Evolutionary conservation across 2,888 invertebrate genomes (phyloP).

Genomic region (Brenthis ino): DNA sequence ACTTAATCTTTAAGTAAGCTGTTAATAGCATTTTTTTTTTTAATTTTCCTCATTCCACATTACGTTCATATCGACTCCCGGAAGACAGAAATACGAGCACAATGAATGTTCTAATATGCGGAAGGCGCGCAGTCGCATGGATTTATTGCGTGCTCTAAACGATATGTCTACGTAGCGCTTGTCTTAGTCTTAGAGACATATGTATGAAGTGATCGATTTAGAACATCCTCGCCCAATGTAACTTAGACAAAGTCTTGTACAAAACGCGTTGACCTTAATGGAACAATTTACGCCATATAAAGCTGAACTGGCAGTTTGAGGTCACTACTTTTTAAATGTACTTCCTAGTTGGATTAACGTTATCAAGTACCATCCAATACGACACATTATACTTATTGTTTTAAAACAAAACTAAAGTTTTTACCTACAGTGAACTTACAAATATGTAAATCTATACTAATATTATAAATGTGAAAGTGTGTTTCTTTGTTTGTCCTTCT

Average conservation of each 20-base stretch:
- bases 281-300: constrained; percentile 61
- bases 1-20: constrained; percentile 7
- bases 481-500: too few relatives aligned
- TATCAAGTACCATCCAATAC: neutral
- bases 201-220: constrained; percentile 49
- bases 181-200: constrained; percentile 38
- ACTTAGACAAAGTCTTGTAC: constrained; percentile 45
- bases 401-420: too few relatives aligned
- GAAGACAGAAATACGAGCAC: constrained; percentile 48
- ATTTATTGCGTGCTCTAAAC: constrained; percentile 49
- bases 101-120: constrained; percentile 58
- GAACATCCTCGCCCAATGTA: constrained; percentile 48
- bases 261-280: constrained; percentile 60
- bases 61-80: constrained; percentile 49
- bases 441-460: too few relatives aligned
- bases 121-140: constrained; percentile 54
- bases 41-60: constrained; percentile 39
- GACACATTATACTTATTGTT: too few relatives aligned
- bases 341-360: constrained; percentile 50
- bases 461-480: too few relatives aligned
- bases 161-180: constrained; percentile 37
- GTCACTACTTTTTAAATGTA: constrained; percentile 47
- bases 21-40: constrained; percentile 25
- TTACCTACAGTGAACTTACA: too few relatives aligned
- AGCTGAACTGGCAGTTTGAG: constrained; percentile 49